Conservation (phyloP, 1,140 invertebrate species). For the Riptortus pedestris region DNA sequence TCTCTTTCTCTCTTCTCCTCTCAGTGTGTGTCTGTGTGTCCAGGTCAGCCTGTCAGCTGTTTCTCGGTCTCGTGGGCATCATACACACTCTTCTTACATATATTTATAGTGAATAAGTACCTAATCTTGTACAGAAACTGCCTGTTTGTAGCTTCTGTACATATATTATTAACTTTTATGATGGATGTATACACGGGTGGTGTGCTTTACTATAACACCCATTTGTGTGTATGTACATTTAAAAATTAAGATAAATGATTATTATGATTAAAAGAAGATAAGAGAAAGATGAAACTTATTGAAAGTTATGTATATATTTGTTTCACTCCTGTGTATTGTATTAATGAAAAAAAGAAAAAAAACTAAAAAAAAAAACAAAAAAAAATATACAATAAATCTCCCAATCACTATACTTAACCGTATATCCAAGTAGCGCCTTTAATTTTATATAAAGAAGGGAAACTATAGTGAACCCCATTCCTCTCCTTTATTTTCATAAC, state of each 20-base stretch:
- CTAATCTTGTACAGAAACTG: slow-evolving; percentile 7
- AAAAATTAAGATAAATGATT: no score
- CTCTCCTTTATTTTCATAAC: slow-evolving; percentile 14
- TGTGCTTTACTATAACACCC: background rate
- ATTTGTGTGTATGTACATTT: slow-evolving; percentile 1
- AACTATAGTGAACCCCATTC: background rate
- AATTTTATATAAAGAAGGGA: background rate
- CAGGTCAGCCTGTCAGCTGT: background rate
- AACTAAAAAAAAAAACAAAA: background rate
- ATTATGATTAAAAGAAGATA: no score
- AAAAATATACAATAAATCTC: background rate
- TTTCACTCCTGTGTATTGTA: slow-evolving; percentile 9
- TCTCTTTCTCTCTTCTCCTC: no score
- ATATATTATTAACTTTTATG: background rate
- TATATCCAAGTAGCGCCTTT: background rate
- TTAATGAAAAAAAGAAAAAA: background rate
- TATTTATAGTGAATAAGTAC: background rate
- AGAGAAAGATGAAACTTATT: no score
- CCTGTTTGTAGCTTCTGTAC: background rate
- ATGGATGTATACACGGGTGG: background rate
- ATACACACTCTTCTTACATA: background rate
- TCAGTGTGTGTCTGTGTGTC: background rate
- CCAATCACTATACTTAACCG: background rate
- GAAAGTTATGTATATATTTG: slow-evolving; percentile 8
- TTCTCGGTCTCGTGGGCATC: no score